Percentiles rank a stretch among this genome's conserved stretches.
Conservation (phyloP, 1,140 invertebrate species). For the Orussus abietinus region DNA sequence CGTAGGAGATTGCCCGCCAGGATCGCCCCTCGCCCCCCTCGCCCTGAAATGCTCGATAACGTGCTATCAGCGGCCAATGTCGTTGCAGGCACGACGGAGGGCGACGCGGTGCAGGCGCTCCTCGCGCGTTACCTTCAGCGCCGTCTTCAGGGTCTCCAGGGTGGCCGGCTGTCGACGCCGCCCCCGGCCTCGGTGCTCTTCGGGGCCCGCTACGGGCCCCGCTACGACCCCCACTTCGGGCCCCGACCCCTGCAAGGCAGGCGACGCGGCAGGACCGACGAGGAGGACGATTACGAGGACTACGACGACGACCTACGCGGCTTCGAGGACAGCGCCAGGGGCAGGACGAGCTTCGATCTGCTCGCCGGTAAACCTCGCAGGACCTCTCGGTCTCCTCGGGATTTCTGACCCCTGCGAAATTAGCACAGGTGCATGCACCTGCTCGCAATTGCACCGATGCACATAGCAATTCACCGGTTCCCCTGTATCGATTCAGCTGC, state of each 20-base stretch:
- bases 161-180: slow-evolving; percentile 31
- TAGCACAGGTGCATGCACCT: slow-evolving; percentile 1
- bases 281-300: slow-evolving; percentile 37
- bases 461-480: background rate
- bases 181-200: slow-evolving; percentile 39
- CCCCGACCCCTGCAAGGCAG: too few species aligned
- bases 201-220: too few species aligned
- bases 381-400: slow-evolving; percentile 4
- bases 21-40: too few species aligned
- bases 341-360: slow-evolving; percentile 39
- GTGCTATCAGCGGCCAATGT: too few species aligned
- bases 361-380: slow-evolving; percentile 29
- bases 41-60: too few species aligned
- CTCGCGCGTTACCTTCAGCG: slow-evolving; percentile 38
- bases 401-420: background rate
- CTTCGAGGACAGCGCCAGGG: slow-evolving; percentile 37
- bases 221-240: too few species aligned
- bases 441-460: background rate
- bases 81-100: slow-evolving; percentile 35
- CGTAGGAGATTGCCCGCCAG: too few species aligned
- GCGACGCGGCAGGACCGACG: too few species aligned
- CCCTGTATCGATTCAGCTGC: background rate
- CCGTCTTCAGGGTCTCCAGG: slow-evolving; percentile 31
- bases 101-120: slow-evolving; percentile 36
- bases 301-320: slow-evolving; percentile 39